These are phyloP conservation scores for Setophaga coronata DNA, from an alignment of 2,113 vertebrate genomes.

Conservation along the genomic window DNA sequence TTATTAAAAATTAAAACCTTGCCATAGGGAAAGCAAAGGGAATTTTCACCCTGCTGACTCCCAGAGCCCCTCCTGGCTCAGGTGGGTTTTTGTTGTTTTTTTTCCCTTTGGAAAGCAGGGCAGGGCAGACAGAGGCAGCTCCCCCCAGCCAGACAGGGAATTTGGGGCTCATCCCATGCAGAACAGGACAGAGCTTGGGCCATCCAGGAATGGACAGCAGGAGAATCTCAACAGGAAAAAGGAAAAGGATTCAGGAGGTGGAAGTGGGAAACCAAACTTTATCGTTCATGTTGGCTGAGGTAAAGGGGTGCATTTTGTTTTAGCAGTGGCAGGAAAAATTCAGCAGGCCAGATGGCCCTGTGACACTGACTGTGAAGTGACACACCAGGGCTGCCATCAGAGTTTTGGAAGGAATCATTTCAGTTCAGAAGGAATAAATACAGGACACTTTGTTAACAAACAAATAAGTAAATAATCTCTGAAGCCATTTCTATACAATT, in stretches of 20 bases:
- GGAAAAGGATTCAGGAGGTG: not conserved
- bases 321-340: not conserved
- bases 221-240: not conserved
- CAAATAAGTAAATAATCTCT: not conserved
- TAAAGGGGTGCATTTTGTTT: not conserved
- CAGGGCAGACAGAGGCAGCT: not conserved
- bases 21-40: not conserved
- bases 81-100: not conserved
- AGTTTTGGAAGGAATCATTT: not conserved
- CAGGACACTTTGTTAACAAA: not conserved
- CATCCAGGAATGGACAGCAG: not conserved
- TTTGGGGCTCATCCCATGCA: accelerated
- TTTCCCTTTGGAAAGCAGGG: accelerated
- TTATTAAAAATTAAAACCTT: not conserved
- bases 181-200: accelerated
- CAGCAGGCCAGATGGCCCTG: not conserved
- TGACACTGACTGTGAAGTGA: not conserved
- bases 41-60: not conserved
- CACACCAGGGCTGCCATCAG: accelerated
- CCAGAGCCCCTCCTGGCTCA: not conserved
- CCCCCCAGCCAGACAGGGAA: accelerated
- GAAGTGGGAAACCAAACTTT: not conserved
- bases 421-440: not conserved
- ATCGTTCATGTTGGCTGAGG: not conserved
- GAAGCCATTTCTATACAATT: not conserved